phyloP scores from a whole-genome alignment of 2,888 invertebrate species.

The Silvanus unidentatus region DNA sequence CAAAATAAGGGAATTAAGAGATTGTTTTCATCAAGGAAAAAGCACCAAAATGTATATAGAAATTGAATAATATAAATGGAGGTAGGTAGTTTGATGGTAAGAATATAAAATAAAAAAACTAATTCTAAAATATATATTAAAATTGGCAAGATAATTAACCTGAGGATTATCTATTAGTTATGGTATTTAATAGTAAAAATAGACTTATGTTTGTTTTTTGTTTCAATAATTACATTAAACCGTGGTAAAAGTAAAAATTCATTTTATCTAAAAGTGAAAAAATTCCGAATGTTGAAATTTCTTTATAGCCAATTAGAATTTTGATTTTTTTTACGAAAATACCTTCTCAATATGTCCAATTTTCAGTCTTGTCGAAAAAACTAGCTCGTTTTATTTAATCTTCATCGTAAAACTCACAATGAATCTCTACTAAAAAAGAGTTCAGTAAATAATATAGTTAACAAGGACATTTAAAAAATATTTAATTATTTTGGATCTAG shows the following conservation, averaged over 20 bases:
- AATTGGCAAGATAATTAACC: slow-evolving; percentile 18
- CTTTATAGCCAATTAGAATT: slow-evolving; percentile 13
- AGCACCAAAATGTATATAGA: slow-evolving; percentile 22
- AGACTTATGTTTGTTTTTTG: neutral
- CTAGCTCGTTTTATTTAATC: neutral
- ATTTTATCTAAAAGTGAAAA: no score
- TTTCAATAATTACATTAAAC: no score
- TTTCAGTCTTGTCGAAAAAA: slow-evolving; percentile 17
- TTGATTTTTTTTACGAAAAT: slow-evolving; percentile 11
- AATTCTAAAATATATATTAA: slow-evolving; percentile 14
- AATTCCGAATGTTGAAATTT: neutral
- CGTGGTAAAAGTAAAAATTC: no score
- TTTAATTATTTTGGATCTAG: no score
- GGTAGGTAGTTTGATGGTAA: slow-evolving; percentile 26
- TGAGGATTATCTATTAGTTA: slow-evolving; percentile 19
- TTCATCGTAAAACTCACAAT: neutral
- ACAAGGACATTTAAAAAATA: no score
- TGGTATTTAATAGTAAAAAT: slow-evolving; percentile 9
- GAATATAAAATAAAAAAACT: slow-evolving; percentile 18
- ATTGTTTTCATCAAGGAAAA: slow-evolving; percentile 14
- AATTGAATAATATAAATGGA: slow-evolving; percentile 20
- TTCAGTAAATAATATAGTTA: slow-evolving; percentile 19
- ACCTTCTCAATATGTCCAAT: slow-evolving; percentile 21
- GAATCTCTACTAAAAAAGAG: slow-evolving; percentile 12
- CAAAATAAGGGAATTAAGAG: slow-evolving; percentile 8